phyloP scores from a whole-genome alignment of 1,140 invertebrate genomes.

The Magallana ariakensis region DNA sequence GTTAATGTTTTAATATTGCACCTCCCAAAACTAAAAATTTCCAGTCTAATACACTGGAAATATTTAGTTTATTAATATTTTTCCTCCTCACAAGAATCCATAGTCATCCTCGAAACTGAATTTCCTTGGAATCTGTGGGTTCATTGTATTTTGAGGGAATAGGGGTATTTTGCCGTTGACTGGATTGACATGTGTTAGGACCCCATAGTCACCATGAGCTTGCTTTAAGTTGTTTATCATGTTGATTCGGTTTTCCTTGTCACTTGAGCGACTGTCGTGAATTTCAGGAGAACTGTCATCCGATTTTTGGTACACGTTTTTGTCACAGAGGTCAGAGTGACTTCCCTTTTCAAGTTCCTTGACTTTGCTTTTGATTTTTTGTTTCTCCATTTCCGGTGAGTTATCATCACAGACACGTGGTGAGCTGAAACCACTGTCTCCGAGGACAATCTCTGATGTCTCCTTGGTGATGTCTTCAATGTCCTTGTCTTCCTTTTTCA shows the following conservation, averaged over 20 bases:
- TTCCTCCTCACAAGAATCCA: conserved; percentile 12
- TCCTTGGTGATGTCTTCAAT: conserved; percentile 53
- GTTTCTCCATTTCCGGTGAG: conserved; percentile 36
- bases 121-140: conserved; percentile 27
- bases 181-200: conserved; percentile 53
- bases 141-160: background rate
- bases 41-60: too few species aligned
- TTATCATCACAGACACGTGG: conserved; percentile 39
- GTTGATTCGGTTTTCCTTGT: conserved; percentile 36
- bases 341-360: conserved; percentile 40
- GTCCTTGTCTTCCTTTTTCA: conserved; percentile 43
- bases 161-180: background rate
- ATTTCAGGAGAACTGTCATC: conserved; percentile 29
- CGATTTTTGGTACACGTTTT: conserved; percentile 40
- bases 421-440: conserved; percentile 57
- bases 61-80: too few species aligned
- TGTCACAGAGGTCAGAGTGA: conserved; percentile 30
- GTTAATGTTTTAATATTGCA: conserved; percentile 2
- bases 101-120: conserved; percentile 50
- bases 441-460: conserved; percentile 47
- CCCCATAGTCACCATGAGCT: conserved; percentile 45
- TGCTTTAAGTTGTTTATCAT: conserved; percentile 54
- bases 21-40: background rate
- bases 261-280: background rate
- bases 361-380: conserved; percentile 46